A percentile compares a stretch with the other conserved stretches of the same genome.
Evolutionary conservation across 1,140 invertebrate genomes (phyloP).

Genomic region (Mamestra configurata): DNA sequence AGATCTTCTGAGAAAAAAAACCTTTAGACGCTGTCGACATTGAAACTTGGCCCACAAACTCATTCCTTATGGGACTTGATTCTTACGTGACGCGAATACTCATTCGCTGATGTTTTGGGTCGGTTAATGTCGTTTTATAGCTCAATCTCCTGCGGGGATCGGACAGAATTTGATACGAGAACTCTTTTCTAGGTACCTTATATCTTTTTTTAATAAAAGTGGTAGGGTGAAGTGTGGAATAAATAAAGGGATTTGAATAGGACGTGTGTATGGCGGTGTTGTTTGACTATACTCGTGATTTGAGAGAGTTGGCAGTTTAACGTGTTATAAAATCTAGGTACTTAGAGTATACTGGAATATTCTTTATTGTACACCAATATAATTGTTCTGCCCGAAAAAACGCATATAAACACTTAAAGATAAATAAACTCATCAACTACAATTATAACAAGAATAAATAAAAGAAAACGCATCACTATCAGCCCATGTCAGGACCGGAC

Average conservation of each 20-base stretch:
- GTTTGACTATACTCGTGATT: not conserved
- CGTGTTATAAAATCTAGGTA: not conserved
- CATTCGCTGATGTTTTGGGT: conserved; percentile 52
- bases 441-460: no score
- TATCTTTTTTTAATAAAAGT: conserved; percentile 48
- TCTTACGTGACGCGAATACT: conserved; percentile 70
- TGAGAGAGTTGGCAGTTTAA: not conserved
- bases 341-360: no score
- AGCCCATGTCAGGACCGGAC: no score
- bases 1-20: conserved; percentile 57
- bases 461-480: no score
- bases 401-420: no score
- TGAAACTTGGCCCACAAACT: conserved; percentile 64
- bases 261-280: not conserved
- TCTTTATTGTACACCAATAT: no score
- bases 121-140: conserved; percentile 60
- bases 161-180: conserved; percentile 53
- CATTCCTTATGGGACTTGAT: conserved; percentile 68
- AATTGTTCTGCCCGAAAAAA: no score
- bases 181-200: conserved; percentile 4
- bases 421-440: no score
- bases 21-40: conserved; percentile 61
- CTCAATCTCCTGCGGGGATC: conserved; percentile 61
- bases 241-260: not conserved
- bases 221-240: conserved; percentile 4